Base-by-base conservation (phyloP, 2,113 vertebrate species). In the Melanostigma gelatinosum region DNA sequence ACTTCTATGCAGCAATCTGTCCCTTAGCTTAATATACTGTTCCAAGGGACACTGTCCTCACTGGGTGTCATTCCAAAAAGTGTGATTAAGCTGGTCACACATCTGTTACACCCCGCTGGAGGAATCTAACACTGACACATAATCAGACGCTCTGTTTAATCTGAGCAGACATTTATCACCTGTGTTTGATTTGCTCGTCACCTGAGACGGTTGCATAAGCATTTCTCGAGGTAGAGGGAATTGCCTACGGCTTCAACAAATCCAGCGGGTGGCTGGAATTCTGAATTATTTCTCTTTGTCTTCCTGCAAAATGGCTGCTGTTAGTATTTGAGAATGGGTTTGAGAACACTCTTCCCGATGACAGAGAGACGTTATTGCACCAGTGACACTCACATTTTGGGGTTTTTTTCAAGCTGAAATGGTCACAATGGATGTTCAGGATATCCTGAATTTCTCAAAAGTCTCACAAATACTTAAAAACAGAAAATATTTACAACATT, bases 61-160 rank as follows among this genome's bases (percentile, higher is more conserved):
- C 85, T 73, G 81, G 74, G 69, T 90, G 88, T 84, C 82, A 86
- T 80, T 91, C 77, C 77, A 87, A 90, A 91, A 88, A 80, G 79
- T 87, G 78, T 85, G 89, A 92, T 92, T 85, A 92, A 92, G 80
- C 88, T 86, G 86, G 87, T 89, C 89, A 88, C 86, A 89, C 89
- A 92, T 94, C 88, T 92, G 91, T 90, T 90, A 84, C 73, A 82
- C 78, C 86, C 91, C 75, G 34, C 87, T 81, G 80, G 79, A 86
- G 83, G 82, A 93, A 89, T 87, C 69, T 52, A 89, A 89, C 79
- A 80, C 82, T 87, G 87, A 92, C 89, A 89, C 66, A 67, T 88
- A 82, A 87, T 91, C 88, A 90, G 82, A 85, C 10, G 80, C 82
- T 91, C 64, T 78, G 82, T 87, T 92, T 90, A 90, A 91, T 91